A percentile compares a stretch with the other conserved stretches of the same genome.
phyloP scores from a whole-genome alignment of 2,113 vertebrate species.

The Amphiprion percula region DNA sequence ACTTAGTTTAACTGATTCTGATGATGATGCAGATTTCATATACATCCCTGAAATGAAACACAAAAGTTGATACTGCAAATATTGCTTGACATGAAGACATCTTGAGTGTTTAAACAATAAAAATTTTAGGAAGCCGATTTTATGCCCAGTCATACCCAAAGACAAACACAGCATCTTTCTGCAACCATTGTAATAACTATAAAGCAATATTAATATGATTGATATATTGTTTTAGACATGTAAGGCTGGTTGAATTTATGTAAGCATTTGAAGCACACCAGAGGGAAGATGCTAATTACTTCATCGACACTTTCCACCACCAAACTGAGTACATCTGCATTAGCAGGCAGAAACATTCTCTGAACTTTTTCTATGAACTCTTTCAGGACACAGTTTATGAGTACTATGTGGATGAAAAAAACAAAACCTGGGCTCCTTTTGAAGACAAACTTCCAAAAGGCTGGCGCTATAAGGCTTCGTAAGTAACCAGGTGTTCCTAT shows the following conservation, averaged over 20 bases:
- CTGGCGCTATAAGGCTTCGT: constrained; percentile 89
- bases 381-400: constrained; percentile 91
- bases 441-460: constrained; percentile 88
- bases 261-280: no score
- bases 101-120: neutral
- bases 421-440: constrained; percentile 89
- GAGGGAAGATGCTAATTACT: no score
- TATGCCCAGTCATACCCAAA: neutral
- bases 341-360: no score
- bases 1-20: no score
- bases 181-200: neutral
- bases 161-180: neutral
- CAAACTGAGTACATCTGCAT: no score
- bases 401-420: constrained; percentile 90
- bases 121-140: neutral
- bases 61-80: no score
- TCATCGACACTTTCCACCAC: no score
- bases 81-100: neutral
- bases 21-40: no score
- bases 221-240: neutral
- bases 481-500: constrained; percentile 55
- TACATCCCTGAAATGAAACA: no score
- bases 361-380: neutral
- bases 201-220: neutral
- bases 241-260: neutral